Conservation (phyloP, 1,140 invertebrate species). For the Asobara japonica region DNA sequence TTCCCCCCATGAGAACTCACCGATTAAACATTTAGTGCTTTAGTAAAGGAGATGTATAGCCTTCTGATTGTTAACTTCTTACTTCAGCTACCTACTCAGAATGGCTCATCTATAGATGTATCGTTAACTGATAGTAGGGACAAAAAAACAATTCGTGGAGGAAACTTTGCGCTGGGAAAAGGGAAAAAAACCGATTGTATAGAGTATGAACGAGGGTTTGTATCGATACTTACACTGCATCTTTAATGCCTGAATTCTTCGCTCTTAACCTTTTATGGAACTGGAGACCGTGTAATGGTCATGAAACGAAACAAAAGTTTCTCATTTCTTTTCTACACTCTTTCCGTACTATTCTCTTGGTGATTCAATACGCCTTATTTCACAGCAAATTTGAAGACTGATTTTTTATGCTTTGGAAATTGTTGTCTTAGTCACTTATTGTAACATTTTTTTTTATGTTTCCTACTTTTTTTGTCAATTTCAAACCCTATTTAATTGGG, state of each 20-base stretch:
- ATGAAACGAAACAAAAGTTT: neutral
- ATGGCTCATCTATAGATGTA: neutral
- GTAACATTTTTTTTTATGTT: too few relatives aligned
- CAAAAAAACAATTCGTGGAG: neutral
- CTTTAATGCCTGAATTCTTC: slow-evolving; percentile 16
- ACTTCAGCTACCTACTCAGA: neutral
- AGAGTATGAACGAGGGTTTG: neutral
- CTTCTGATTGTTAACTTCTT: neutral
- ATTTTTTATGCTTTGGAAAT: neutral
- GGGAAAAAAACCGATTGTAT: neutral
- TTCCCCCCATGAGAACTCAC: neutral
- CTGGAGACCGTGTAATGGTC: neutral
- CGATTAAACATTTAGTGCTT: neutral
- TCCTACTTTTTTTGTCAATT: too few relatives aligned
- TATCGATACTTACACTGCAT: neutral
- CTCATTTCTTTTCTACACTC: neutral
- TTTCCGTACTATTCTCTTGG: neutral
- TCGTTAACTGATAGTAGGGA: neutral
- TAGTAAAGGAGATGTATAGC: neutral
- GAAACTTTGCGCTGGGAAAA: neutral
- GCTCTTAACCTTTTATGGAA: slow-evolving; percentile 5
- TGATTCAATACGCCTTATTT: neutral
- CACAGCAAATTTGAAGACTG: neutral
- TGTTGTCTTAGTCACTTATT: too few relatives aligned
- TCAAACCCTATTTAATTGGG: too few relatives aligned